Base-by-base conservation (phyloP, 2,113 vertebrate species). In the Tragelaphus buxtoni region DNA sequence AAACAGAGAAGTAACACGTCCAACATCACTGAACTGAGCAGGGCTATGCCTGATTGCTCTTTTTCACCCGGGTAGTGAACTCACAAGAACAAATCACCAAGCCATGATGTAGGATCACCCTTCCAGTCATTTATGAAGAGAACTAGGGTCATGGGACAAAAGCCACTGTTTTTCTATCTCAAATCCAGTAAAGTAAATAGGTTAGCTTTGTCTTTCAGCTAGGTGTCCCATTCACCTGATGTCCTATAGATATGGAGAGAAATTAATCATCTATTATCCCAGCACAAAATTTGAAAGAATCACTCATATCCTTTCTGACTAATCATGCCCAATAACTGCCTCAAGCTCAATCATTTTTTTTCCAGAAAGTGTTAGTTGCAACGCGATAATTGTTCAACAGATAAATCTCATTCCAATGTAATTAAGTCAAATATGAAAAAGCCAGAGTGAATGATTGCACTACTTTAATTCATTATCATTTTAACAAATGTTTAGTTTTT, bases 401-500 rank as follows among this genome's bases (percentile, higher is more conserved):
- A 97, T 55, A 7, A 97, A 97, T 87, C 76, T 76, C n/a, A 58
- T 96, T 76, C 28, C 7, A 87, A 20, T 56, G 60, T 96, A 86
- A 4, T 63, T 94, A 95, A 97, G 8, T 94, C 49, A 97, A 95
- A 94, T 90, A 77, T 56, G 55, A 93, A 81, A 77, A 86, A 85
- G 5, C 49, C 28, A 61, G 45, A 42, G 87, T 92, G 2, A 97
- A 81, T 96, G 95, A 96, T 97, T 87, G 30, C 1, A 53, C 22
- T 96, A 55, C 87, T 94, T 97, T 86, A 96, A 96, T 95, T 95
- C 63, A 88, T 96, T 91, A 93, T 94, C 58, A 90, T 90, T 61
- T 86, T 90, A 84, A 97, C 20, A 77, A 95, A 92, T 94, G 4
- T 86, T 97, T 91, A 98, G 96, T 96, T 98, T 96, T 56, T 58